Conservation (phyloP, 2,888 invertebrate species). For the Nomada ruficornis region DNA sequence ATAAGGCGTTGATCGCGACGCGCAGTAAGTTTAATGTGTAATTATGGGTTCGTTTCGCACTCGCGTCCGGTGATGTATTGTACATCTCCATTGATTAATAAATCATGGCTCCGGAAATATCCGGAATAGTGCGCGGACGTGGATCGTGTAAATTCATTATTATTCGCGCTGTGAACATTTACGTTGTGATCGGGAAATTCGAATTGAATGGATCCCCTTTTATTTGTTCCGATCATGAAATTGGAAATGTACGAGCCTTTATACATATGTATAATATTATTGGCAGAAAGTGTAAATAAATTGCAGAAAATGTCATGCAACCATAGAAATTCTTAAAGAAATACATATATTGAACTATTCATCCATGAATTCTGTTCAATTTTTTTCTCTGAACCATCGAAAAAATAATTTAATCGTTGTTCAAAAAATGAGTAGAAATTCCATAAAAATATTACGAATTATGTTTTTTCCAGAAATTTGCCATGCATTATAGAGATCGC, state of each 20-base stretch:
- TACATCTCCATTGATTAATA: conserved; percentile 15
- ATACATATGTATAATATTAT: background rate
- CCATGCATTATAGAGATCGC: no score
- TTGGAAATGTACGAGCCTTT: background rate
- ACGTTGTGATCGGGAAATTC: background rate
- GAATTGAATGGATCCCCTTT: background rate
- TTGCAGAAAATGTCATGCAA: no score
- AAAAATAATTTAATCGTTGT: no score
- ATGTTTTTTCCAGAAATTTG: no score
- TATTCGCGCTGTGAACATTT: background rate
- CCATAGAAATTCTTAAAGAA: background rate
- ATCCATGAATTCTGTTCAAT: no score
- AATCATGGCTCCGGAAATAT: no score
- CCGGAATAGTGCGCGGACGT: background rate
- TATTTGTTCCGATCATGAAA: background rate
- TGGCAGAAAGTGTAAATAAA: background rate
- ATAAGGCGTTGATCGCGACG: background rate
- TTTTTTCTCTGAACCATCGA: no score
- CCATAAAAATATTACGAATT: no score
- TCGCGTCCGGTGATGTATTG: conserved; percentile 5
- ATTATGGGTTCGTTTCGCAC: conserved; percentile 8
- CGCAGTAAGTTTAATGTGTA: conserved; percentile 9
- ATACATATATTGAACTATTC: background rate
- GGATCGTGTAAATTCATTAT: conserved; percentile 23
- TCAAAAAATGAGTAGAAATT: no score